Percentiles rank a stretch among this genome's conserved stretches.
Evolutionary conservation across 2,113 vertebrate species (phyloP).

Genomic region (Chloropsis cyanopogon): DNA sequence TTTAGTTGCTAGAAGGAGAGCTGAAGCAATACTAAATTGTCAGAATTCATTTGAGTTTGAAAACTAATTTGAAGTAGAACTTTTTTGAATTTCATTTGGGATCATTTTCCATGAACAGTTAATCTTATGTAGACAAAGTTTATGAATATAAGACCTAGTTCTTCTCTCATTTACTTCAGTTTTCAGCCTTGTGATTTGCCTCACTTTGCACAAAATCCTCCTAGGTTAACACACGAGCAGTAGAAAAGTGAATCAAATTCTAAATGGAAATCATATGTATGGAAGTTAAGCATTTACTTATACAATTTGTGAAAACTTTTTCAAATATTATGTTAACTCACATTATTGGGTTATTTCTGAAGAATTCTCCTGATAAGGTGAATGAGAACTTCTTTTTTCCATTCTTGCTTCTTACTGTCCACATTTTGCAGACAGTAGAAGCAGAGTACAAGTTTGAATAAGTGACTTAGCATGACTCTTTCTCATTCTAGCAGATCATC

Average conservation of each 20-base stretch:
- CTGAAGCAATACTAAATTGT: slow-evolving; percentile 18
- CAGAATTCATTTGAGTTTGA: slow-evolving; percentile 19
- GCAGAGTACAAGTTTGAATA: neutral
- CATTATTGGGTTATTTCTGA: neutral
- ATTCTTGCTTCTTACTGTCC: neutral
- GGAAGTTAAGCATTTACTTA: neutral
- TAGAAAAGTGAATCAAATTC: neutral
- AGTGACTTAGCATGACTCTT: neutral
- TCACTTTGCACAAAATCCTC: neutral
- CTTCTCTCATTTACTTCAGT: neutral
- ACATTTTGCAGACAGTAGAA: neutral
- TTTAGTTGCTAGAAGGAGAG: neutral
- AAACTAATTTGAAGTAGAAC: slow-evolving; percentile 27
- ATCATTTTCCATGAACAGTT: neutral
- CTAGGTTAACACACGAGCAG: neutral
- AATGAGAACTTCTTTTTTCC: neutral
- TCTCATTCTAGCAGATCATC: neutral
- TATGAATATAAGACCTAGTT: neutral
- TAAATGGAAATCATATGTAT: neutral
- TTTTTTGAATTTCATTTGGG: neutral
- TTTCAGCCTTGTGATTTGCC: neutral
- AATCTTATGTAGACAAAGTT: neutral
- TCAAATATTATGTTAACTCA: neutral
- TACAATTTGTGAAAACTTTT: accelerated
- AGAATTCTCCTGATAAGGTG: neutral